phyloP scores from a whole-genome alignment of 2,888 invertebrate species.

The Slavum lentiscoides region DNA sequence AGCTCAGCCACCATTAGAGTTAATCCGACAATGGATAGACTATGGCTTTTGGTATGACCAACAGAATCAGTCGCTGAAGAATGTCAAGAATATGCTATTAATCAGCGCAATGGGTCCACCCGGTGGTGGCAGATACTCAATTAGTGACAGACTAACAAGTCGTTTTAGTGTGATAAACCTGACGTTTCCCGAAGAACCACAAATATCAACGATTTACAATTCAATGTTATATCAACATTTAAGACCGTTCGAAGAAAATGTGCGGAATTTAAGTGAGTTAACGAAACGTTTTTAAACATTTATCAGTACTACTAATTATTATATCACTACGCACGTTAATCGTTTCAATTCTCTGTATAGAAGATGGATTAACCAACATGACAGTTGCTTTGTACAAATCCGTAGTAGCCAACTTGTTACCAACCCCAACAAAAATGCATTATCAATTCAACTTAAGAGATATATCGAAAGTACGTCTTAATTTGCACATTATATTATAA shows the following conservation, averaged over 20 bases:
- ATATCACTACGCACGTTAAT: background rate
- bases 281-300: background rate
- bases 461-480: slow-evolving; percentile 72
- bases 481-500: too few species aligned
- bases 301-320: background rate
- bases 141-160: slow-evolving; percentile 77
- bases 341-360: background rate
- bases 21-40: slow-evolving; percentile 83
- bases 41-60: slow-evolving; percentile 76
- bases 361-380: slow-evolving; percentile 13
- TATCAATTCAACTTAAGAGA: slow-evolving; percentile 87
- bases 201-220: slow-evolving; percentile 77
- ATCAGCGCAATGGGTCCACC: slow-evolving; percentile 87
- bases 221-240: slow-evolving; percentile 58
- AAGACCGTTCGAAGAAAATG: background rate
- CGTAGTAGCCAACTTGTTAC: slow-evolving; percentile 76
- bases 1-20: slow-evolving; percentile 84
- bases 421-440: slow-evolving; percentile 87
- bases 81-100: slow-evolving; percentile 78
- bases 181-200: slow-evolving; percentile 79
- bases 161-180: slow-evolving; percentile 78
- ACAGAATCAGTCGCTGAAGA: slow-evolving; percentile 60
- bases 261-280: slow-evolving; percentile 60
- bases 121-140: slow-evolving; percentile 82
- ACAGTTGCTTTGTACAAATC: slow-evolving; percentile 68